Conservation (phyloP, 2,888 invertebrate genomes). For the Rhagium mordax region DNA sequence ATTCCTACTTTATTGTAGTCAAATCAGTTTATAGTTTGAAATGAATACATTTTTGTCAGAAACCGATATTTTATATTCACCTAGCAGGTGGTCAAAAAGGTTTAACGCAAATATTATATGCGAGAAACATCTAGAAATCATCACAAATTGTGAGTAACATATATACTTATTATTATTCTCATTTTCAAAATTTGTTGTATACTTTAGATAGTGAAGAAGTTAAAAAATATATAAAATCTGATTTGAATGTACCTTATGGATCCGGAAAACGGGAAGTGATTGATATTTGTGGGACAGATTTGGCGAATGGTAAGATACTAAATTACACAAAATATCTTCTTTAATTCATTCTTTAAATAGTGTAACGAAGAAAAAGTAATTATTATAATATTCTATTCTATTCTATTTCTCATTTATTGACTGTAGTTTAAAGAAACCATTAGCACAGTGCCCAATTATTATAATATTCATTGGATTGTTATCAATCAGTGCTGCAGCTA, state of each 20-base stretch:
- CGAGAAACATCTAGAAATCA: conserved; percentile 72
- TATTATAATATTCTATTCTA: too few species aligned
- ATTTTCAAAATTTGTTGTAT: background rate
- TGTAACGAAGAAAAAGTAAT: too few species aligned
- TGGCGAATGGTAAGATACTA: conserved; percentile 73
- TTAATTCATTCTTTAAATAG: too few species aligned
- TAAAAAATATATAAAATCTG: conserved; percentile 72
- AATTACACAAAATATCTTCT: too few species aligned
- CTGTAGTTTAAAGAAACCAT: too few species aligned
- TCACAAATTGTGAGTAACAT: conserved; percentile 71
- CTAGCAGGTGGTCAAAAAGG: conserved; percentile 78
- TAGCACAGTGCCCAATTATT: too few species aligned
- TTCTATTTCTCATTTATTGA: too few species aligned
- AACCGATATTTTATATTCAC: conserved; percentile 74
- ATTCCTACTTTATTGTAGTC: background rate
- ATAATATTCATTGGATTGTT: too few species aligned
- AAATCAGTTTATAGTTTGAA: background rate
- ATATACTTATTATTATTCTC: conserved; percentile 59
- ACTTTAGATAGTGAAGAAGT: conserved; percentile 74
- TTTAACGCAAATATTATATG: conserved; percentile 71
- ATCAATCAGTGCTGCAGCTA: too few species aligned
- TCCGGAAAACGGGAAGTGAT: conserved; percentile 75
- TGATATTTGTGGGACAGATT: conserved; percentile 81
- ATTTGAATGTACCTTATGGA: conserved; percentile 80
- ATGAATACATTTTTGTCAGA: conserved; percentile 50